These are phyloP conservation scores for Motacilla alba DNA, from an alignment of 2,113 vertebrate genomes.

Conservation along the genomic window DNA sequence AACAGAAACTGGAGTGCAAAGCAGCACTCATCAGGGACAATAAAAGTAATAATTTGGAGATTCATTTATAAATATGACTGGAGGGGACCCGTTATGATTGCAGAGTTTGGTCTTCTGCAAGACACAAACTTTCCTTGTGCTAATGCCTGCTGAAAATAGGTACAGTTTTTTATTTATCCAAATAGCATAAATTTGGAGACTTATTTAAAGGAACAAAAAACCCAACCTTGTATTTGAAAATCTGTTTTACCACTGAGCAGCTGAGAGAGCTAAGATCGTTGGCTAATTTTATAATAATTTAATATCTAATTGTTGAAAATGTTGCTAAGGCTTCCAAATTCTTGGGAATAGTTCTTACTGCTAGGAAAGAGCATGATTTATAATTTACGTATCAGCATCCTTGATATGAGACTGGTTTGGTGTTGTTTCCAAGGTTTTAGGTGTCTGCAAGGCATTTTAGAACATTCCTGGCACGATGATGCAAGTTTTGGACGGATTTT, in stretches of 20 bases:
- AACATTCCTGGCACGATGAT: not conserved
- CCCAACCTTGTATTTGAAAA: not conserved
- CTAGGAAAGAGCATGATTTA: not conserved
- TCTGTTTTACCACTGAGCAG: not conserved
- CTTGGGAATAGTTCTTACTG: not conserved
- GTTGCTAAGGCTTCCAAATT: fast-evolving
- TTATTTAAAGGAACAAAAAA: not conserved
- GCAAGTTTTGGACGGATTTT: not conserved
- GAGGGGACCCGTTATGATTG: not conserved
- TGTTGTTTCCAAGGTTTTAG: not conserved
- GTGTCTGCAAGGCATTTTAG: not conserved
- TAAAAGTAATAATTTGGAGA: slow-evolving; percentile 11
- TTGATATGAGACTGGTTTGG: not conserved
- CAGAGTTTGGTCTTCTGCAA: not conserved
- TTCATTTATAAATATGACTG: not conserved
- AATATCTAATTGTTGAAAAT: not conserved
- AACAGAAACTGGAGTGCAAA: slow-evolving; percentile 24
- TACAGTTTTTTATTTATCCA: not conserved
- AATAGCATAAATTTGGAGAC: not conserved
- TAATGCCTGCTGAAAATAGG: not conserved
- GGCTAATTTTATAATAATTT: not conserved
- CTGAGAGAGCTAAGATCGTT: not conserved
- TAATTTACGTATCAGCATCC: too few species aligned
- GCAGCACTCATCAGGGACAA: not conserved
- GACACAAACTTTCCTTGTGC: not conserved